Conservation (phyloP, 2,888 invertebrate genomes). For the Drosophila pseudotakahashii region DNA sequence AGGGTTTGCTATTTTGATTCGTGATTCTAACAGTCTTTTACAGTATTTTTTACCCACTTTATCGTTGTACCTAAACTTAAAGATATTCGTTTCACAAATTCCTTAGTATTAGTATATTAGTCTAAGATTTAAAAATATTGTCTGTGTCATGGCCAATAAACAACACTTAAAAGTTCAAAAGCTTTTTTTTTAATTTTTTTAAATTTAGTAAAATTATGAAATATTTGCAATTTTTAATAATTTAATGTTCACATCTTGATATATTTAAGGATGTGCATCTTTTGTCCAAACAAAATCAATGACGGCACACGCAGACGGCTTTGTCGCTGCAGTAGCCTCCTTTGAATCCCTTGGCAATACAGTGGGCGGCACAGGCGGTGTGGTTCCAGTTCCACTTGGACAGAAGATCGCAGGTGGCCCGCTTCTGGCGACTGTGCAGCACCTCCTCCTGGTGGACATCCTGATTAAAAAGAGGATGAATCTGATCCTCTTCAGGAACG, state of each 20-base stretch:
- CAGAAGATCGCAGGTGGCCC: slow-evolving; percentile 85
- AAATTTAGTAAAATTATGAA: too few relatives aligned
- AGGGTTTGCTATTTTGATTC: too few relatives aligned
- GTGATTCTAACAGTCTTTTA: too few relatives aligned
- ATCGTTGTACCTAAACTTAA: too few relatives aligned
- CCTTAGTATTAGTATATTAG: too few relatives aligned
- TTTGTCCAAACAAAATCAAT: background rate
- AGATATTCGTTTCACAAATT: too few relatives aligned
- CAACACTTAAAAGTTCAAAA: too few relatives aligned
- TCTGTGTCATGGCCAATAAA: too few relatives aligned
- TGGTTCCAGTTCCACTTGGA: slow-evolving; percentile 72
- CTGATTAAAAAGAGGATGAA: background rate
- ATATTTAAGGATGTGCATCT: background rate
- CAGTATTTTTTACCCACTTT: too few relatives aligned
- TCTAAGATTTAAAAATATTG: too few relatives aligned
- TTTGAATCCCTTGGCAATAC: slow-evolving; percentile 73
- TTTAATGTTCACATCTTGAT: background rate
- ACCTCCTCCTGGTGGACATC: background rate
- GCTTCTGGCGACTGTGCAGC: slow-evolving; percentile 74
- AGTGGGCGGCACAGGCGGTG: slow-evolving; percentile 84
- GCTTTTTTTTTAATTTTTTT: too few relatives aligned
- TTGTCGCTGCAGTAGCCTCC: slow-evolving; percentile 83
- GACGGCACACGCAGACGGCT: slow-evolving; percentile 46
- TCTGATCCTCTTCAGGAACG: slow-evolving; percentile 4
- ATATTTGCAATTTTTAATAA: background rate